Evolutionary conservation across 2,797 vertebrate genomes (phyloP), one percentile per base, ranked within the genome.

Genomic region (Danio albolineatus): DNA sequence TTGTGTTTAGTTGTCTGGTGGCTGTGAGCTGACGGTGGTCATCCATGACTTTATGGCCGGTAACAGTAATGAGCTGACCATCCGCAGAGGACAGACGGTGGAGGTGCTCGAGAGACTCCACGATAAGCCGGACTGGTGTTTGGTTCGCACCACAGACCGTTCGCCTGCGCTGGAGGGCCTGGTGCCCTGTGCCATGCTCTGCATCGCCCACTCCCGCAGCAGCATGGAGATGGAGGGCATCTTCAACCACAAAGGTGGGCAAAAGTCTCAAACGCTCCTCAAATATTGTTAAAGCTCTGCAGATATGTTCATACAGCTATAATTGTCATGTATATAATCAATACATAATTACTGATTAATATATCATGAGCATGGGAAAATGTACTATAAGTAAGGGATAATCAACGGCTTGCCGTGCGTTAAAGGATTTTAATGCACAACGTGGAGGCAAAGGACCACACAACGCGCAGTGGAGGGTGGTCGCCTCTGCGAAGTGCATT

Each of bases 181-280:
- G 84, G 98, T 99, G 5, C 98, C 97, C 83, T 98, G 97, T 10
- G 93, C 96, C 69, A 96, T 95, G 51, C 96, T 99, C 73, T 99
- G 98, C 91, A 98, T 99, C 10, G 98, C 98, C 57, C 98, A 99
- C 83, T 99, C 98, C 1, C 93, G 98, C 78, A 99, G 98, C 10
- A 98, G 97, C 80, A 98, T 99, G 96, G 98, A 99, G 90, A 99
- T 99, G 97, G 98, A 99, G 87, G 98, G 98, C 78, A 97, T 99
- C 89, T 99, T 96, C 86, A 99, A 99, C 92, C 97, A 99, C 92
- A 99, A 98, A 97, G 98, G 98, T 98, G 94, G 88, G 94, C 8
- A 39, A 41, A 57, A 28, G 17, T 72, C 6, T 8, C 0, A 54
- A 60, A 8, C 2, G 2, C 44, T 38, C 12, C 8, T 7, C 1